These are phyloP conservation scores for Ochropleura plecta DNA, from an alignment of 2,888 invertebrate genomes.

Conservation along the genomic window DNA sequence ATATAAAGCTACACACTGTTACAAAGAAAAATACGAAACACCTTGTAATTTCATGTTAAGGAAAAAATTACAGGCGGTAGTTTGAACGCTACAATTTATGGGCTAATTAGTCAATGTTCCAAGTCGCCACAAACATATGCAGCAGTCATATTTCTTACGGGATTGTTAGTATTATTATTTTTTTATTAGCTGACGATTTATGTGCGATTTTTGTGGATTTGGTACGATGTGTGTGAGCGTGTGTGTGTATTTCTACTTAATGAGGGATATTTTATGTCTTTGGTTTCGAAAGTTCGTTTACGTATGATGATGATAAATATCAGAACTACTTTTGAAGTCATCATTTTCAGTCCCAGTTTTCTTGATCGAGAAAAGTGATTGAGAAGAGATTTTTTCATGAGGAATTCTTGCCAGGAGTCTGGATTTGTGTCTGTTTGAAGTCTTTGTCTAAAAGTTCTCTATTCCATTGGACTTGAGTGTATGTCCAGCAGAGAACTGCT, in stretches of 20 bases:
- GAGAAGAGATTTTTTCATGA: background rate
- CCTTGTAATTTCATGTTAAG: constrained; percentile 51
- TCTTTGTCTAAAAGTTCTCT: too few species aligned
- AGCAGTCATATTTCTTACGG: constrained; percentile 44
- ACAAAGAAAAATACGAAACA: constrained; percentile 53
- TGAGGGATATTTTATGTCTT: background rate
- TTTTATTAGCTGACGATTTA: constrained; percentile 5
- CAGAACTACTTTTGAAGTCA: background rate
- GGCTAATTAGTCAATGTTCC: constrained; percentile 64
- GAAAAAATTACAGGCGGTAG: constrained; percentile 53
- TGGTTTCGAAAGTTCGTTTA: too few species aligned
- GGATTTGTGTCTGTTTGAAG: background rate
- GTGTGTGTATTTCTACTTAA: background rate
- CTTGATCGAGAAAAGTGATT: background rate
- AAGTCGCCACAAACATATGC: constrained; percentile 32
- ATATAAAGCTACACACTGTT: constrained; percentile 16
- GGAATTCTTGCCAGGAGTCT: background rate
- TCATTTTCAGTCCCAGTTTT: background rate
- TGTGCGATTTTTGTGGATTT: background rate
- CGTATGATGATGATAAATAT: too few species aligned
- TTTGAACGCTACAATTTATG: constrained; percentile 62
- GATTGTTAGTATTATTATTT: constrained; percentile 24
- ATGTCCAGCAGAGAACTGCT: too few species aligned
- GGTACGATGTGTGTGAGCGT: background rate
- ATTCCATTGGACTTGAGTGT: too few species aligned